Evolutionary conservation across 2,888 invertebrate species (phyloP).

Genomic region (Iselma pallidipennis): DNA sequence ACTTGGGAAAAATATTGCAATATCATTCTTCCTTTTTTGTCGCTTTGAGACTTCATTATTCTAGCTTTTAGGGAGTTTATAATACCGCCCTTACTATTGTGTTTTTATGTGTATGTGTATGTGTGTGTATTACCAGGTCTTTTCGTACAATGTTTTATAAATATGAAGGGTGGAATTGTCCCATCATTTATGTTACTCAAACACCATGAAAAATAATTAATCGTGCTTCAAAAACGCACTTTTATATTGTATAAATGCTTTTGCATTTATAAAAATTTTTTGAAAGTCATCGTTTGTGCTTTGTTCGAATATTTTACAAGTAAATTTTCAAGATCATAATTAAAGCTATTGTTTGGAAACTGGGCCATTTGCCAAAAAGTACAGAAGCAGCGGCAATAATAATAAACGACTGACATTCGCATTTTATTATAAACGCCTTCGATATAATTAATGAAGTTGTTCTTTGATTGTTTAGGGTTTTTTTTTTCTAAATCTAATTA

Average conservation of each 20-base stretch:
- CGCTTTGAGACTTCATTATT: conserved; percentile 8
- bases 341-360: neutral
- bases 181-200: conserved; percentile 50
- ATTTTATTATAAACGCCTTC: neutral
- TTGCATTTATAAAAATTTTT: conserved; percentile 32
- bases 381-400: neutral
- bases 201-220: conserved; percentile 57
- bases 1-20: neutral
- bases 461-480: no score
- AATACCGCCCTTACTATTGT: conserved; percentile 42
- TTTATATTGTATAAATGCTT: conserved; percentile 40
- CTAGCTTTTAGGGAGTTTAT: conserved; percentile 38
- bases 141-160: conserved; percentile 14
- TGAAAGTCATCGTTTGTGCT: conserved; percentile 36
- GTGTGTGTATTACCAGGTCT: neutral
- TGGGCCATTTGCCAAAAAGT: neutral
- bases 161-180: conserved; percentile 45
- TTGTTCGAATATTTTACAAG: conserved; percentile 20
- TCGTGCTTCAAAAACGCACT: conserved; percentile 52
- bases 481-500: no score
- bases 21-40: neutral
- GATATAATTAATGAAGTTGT: neutral
- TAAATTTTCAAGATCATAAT: neutral
- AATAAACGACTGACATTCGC: no score
- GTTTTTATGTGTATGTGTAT: conserved; percentile 39